Percentiles rank a stretch among this genome's conserved stretches.
phyloP scores from a whole-genome alignment of 2,113 vertebrate species.

The Mugil cephalus region DNA sequence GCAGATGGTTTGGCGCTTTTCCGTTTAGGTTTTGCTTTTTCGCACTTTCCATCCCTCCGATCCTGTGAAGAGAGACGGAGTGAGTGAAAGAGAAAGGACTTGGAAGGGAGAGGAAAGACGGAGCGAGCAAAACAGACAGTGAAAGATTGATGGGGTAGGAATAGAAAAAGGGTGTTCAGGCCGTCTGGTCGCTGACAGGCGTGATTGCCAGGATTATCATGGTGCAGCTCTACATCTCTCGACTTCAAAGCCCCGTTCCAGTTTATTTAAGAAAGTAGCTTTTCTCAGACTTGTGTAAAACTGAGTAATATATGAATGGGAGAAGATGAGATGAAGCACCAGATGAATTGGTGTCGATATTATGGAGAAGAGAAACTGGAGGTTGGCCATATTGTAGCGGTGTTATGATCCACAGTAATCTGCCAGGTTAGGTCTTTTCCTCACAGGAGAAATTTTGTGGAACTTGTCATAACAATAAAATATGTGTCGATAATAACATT shows the following conservation, averaged over 20 bases:
- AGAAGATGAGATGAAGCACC: slow-evolving; percentile 12
- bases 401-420: not conserved
- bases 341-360: slow-evolving; percentile 19
- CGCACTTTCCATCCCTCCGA: slow-evolving; percentile 10
- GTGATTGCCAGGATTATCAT: slow-evolving; percentile 14
- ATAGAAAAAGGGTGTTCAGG: slow-evolving; percentile 1
- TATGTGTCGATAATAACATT: too few species aligned
- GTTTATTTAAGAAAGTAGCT: slow-evolving; percentile 17
- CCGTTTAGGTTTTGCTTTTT: slow-evolving; percentile 42
- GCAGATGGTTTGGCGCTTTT: slow-evolving; percentile 51
- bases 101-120: not conserved
- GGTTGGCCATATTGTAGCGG: not conserved
- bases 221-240: not conserved
- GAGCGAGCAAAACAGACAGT: not conserved
- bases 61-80: slow-evolving; percentile 14
- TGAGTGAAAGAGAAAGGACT: slow-evolving; percentile 27
- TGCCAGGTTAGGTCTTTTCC: not conserved
- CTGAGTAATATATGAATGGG: not conserved
- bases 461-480: too few species aligned
- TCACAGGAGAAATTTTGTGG: not conserved
- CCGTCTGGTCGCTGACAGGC: slow-evolving; percentile 25
- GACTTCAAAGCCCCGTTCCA: slow-evolving; percentile 44
- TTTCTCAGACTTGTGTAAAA: slow-evolving; percentile 16
- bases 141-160: slow-evolving; percentile 10
- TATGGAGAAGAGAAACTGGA: slow-evolving; percentile 9